Evolutionary conservation across 2,888 invertebrate genomes (phyloP).

Genomic region (Strigamia crassipes): DNA sequence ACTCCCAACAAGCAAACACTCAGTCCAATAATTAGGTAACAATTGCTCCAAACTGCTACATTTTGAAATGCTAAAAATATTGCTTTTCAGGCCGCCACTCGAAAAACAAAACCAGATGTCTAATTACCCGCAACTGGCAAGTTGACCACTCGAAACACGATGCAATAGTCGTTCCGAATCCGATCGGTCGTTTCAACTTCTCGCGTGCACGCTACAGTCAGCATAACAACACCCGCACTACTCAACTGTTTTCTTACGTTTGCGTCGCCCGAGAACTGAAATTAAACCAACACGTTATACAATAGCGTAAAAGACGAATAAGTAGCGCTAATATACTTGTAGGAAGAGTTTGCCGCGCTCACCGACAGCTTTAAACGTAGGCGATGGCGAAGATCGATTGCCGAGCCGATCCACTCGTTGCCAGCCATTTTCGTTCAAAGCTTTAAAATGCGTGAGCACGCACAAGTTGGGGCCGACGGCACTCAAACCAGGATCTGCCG

Average conservation of each 20-base stretch:
- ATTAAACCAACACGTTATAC: not conserved
- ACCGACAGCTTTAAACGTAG: slow-evolving; percentile 36
- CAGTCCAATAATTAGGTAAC: slow-evolving; percentile 81
- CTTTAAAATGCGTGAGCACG: not conserved
- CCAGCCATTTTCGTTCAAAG: slow-evolving; percentile 16
- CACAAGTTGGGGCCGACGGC: slow-evolving; percentile 33
- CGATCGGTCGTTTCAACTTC: not conserved
- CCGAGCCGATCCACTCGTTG: not conserved
- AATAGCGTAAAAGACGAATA: not conserved
- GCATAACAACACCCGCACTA: not conserved
- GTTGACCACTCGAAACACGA: slow-evolving; percentile 14
- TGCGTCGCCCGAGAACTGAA: slow-evolving; percentile 1
- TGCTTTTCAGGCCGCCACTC: not conserved
- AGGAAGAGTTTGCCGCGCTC: slow-evolving; percentile 29
- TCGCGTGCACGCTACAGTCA: not conserved
- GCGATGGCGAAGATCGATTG: not conserved
- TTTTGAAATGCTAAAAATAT: not conserved
- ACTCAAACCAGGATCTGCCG: not conserved
- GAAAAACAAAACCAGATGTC: too few species aligned
- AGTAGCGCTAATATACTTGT: not conserved
- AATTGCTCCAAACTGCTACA: slow-evolving; percentile 62
- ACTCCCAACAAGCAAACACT: slow-evolving; percentile 81
- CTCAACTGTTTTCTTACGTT: not conserved
- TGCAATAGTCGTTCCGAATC: not conserved
- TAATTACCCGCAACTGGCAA: not conserved